Conservation (phyloP, 2,888 invertebrate species). For the Plagodis pulveraria region DNA sequence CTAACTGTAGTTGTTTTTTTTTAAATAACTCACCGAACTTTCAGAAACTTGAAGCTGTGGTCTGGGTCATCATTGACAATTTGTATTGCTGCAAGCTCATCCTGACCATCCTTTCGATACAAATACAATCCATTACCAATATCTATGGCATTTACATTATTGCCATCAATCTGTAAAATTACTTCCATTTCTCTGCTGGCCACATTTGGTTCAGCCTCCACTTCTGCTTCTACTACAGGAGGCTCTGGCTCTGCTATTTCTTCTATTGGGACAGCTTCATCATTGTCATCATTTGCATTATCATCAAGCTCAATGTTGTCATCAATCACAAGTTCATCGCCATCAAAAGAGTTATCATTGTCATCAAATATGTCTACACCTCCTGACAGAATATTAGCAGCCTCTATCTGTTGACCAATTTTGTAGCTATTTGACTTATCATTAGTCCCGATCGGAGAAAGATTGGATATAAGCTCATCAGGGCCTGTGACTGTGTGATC, state of each 20-base stretch:
- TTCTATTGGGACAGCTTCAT: conserved; percentile 37
- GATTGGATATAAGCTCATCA: conserved; percentile 61
- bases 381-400: conserved; percentile 78
- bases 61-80: conserved; percentile 70
- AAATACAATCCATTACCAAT: conserved; percentile 80
- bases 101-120: conserved; percentile 72
- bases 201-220: conserved; percentile 53
- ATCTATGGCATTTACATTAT: conserved; percentile 78
- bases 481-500: conserved; percentile 54
- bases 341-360: conserved; percentile 81
- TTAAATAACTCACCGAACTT: conserved; percentile 75
- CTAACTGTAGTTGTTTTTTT: no score
- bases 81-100: conserved; percentile 77
- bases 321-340: conserved; percentile 78
- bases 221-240: conserved; percentile 38
- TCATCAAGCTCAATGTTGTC: conserved; percentile 71
- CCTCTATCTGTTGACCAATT: conserved; percentile 77
- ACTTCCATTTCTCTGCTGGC: conserved; percentile 74
- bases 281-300: conserved; percentile 55
- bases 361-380: conserved; percentile 81
- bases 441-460: conserved; percentile 71
- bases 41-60: conserved; percentile 76
- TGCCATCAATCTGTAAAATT: conserved; percentile 77
- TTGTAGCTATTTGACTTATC: conserved; percentile 69
- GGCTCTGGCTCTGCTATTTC: background rate